Conservation (phyloP, 2,113 vertebrate genomes). For the Festucalex cinctus region DNA sequence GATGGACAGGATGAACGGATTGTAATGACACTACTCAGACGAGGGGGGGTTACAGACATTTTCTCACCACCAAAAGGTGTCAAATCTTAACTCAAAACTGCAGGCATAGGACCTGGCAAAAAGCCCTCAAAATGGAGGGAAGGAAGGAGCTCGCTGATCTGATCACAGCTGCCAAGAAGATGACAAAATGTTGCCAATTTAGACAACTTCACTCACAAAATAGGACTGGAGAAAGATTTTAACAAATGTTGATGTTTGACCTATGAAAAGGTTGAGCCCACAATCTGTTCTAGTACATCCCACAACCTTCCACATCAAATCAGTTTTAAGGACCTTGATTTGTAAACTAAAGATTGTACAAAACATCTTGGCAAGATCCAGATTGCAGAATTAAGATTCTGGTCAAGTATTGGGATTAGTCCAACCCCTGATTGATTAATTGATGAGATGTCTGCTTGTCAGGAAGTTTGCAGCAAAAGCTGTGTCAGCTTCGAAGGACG, state of each 20-base stretch:
- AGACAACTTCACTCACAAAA: neutral
- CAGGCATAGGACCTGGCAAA: neutral
- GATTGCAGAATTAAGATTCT: neutral
- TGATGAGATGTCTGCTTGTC: neutral
- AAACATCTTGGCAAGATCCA: neutral
- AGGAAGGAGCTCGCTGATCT: neutral
- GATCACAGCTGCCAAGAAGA: neutral
- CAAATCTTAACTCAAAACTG: neutral
- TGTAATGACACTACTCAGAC: neutral
- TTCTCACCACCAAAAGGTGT: conserved; percentile 3
- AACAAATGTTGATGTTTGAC: neutral
- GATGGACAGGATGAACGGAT: neutral
- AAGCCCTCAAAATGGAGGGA: neutral
- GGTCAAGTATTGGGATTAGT: neutral
- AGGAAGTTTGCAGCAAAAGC: neutral
- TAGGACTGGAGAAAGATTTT: neutral
- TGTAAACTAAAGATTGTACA: neutral
- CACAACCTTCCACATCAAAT: neutral
- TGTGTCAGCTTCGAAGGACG: neutral
- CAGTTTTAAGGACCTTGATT: neutral
- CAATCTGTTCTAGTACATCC: neutral
- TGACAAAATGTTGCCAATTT: neutral
- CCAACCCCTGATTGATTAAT: neutral
- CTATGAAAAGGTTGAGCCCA: neutral
- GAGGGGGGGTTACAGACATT: neutral